These are phyloP conservation scores for Aphodius sticticus DNA, from an alignment of 2,888 invertebrate species.

Conservation along the genomic window DNA sequence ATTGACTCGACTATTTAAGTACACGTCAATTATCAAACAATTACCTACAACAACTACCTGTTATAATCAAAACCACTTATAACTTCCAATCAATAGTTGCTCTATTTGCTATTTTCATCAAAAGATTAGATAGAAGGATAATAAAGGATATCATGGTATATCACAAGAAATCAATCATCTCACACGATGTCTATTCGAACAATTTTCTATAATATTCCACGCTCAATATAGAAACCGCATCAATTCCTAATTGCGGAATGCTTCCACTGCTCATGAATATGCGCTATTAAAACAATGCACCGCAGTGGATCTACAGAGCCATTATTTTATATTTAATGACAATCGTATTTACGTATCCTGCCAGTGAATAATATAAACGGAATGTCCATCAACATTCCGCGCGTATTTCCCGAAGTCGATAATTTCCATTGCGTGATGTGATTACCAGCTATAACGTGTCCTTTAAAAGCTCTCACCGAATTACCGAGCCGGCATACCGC, in stretches of 20 bases:
- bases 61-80: too few relatives aligned
- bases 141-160: too few relatives aligned
- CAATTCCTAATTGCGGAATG: background rate
- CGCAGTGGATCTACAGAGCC: background rate
- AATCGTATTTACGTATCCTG: background rate
- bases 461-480: background rate
- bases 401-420: background rate
- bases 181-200: too few relatives aligned
- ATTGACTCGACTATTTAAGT: too few relatives aligned
- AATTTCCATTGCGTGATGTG: background rate
- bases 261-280: background rate
- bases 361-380: background rate
- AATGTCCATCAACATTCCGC: background rate
- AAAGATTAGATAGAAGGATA: too few relatives aligned
- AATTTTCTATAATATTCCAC: too few relatives aligned
- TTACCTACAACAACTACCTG: too few relatives aligned
- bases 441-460: background rate
- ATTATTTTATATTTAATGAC: slow-evolving; percentile 4
- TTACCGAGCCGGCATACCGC: background rate
- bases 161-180: too few relatives aligned
- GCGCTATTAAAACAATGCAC: too few relatives aligned
- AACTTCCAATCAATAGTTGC: too few relatives aligned
- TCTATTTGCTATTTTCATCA: too few relatives aligned
- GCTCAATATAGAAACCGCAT: background rate
- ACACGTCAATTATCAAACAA: too few relatives aligned